Evolutionary conservation across 2,797 vertebrate genomes (phyloP).

Genomic region (Poecile montanus): DNA sequence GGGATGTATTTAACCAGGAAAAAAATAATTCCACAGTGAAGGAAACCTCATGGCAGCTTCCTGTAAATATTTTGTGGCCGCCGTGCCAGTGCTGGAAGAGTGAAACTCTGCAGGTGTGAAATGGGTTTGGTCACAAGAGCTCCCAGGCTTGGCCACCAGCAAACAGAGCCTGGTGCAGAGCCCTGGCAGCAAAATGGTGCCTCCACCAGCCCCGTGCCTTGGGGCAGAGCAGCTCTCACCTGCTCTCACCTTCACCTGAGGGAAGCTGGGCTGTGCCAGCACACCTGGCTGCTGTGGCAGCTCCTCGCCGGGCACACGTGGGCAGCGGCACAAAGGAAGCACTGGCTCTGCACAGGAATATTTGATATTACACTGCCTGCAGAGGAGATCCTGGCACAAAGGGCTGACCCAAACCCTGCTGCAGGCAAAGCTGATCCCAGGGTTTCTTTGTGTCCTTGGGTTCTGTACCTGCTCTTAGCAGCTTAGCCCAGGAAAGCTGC

Average conservation of each 20-base stretch:
- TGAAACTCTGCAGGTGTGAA: background rate
- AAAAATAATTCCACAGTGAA: background rate
- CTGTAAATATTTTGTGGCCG: background rate
- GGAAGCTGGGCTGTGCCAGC: background rate
- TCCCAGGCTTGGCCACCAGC: background rate
- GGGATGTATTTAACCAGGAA: constrained; percentile 11
- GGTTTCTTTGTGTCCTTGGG: background rate
- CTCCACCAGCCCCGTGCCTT: fast-evolving
- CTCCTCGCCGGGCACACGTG: fast-evolving
- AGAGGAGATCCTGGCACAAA: background rate
- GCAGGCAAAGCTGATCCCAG: background rate
- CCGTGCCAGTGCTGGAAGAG: background rate
- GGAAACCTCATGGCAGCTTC: background rate
- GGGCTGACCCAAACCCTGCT: background rate
- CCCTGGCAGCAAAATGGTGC: background rate
- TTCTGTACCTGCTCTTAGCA: background rate
- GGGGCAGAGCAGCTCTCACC: background rate
- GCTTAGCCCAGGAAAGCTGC: background rate
- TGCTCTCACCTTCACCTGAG: background rate
- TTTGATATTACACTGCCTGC: background rate
- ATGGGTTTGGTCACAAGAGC: background rate
- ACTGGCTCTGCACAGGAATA: background rate
- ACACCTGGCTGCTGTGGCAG: background rate
- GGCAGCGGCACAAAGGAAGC: background rate
- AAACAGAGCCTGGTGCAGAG: background rate